Evolutionary conservation across 2,888 invertebrate species (phyloP).

Genomic region (Eupsilia transversa): DNA sequence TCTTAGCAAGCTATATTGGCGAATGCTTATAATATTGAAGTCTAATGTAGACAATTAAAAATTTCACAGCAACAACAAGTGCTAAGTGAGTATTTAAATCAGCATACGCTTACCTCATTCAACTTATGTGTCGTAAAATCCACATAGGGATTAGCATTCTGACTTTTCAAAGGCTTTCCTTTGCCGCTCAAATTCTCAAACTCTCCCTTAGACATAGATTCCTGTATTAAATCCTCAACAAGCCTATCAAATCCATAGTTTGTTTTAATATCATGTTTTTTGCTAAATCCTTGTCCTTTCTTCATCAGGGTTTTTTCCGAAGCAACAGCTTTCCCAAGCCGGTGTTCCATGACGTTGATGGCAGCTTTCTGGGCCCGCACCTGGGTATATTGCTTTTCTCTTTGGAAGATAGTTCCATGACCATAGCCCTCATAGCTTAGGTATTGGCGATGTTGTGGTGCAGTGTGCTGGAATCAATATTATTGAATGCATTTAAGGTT

Average conservation of each 20-base stretch:
- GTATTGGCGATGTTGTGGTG: constrained; percentile 97
- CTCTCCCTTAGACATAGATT: constrained; percentile 97
- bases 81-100: not conserved
- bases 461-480: constrained; percentile 92
- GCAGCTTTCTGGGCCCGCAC: constrained; percentile 93
- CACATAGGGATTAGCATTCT: constrained; percentile 95
- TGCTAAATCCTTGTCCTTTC: constrained; percentile 89
- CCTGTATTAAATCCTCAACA: constrained; percentile 97
- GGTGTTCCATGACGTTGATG: constrained; percentile 91
- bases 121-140: constrained; percentile 97
- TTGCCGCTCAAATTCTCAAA: constrained; percentile 95
- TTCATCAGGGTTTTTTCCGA: constrained; percentile 92
- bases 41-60: not conserved
- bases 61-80: not conserved
- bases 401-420: constrained; percentile 94
- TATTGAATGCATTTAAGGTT: not conserved
- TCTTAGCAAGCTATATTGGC: not conserved
- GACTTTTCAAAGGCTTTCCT: constrained; percentile 94
- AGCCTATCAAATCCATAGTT: constrained; percentile 96
- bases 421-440: constrained; percentile 95
- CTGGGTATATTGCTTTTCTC: constrained; percentile 94
- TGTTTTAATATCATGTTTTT: constrained; percentile 94
- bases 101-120: constrained; percentile 91
- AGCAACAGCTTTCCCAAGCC: constrained; percentile 91
- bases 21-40: not conserved